Evolutionary conservation across 2,888 invertebrate species (phyloP), one percentile per base, ranked within the genome.

Genomic region (Pelosia muscerda): DNA sequence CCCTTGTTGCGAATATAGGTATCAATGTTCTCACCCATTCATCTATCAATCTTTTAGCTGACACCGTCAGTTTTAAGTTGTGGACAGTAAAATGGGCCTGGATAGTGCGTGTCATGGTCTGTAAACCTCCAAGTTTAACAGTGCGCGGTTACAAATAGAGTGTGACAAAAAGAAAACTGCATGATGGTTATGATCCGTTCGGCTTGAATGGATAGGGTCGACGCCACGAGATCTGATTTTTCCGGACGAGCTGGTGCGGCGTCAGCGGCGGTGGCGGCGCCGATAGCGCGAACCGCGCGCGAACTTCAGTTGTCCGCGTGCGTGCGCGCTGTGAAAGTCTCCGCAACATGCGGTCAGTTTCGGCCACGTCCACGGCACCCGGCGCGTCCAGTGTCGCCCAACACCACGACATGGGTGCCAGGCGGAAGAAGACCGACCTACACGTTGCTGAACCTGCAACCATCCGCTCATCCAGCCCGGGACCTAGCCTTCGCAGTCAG

Each of bases 361-460:
- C 89, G 82, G 82, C 88, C 83, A 81, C 86, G 79, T 77, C 86
- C 70, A 72, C 86, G 73, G 76, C 84, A 34, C 66, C 81, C 63
- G 81, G 74, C 57, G 71, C 78, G 57, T 74, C 81, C 31, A 79
- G 73, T 66, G 81, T 84, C 68, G 79, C 81, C 71, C 80, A 80
- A 73, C 81, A 79, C 69, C 79, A 68, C 58, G 68, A 81, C 58
- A 84, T 93, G 81, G 84, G 97, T 93, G 88, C 96, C 90, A 77
- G 96, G 80, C 74, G 97, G 91, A 88, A 96, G 92, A 93, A 95
- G 87, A 95, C 95, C 22, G 95, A 95, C 88, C 90, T 94, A 22
- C 95, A 94, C 78, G 94, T 95, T 69, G 92, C 93, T 2, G 95
- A 93, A 71, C 91, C 94, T 61, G 81, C 88, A 19, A 81, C 88